phyloP scores from a whole-genome alignment of 2,888 invertebrate species.

The Aphrophora alni region DNA sequence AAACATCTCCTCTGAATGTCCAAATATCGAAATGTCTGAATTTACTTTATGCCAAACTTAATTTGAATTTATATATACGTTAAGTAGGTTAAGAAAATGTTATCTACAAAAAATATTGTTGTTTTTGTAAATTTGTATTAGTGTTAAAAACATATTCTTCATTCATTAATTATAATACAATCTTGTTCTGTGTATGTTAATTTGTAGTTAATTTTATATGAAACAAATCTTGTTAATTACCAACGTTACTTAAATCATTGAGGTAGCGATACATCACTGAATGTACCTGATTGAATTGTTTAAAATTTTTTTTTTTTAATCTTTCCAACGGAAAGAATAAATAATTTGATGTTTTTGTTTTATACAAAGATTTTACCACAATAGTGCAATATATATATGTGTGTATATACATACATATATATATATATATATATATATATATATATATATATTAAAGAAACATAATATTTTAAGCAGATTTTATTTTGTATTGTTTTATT shows the following conservation, averaged over 20 bases:
- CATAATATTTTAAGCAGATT: background rate
- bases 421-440: too few species aligned
- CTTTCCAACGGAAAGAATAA: background rate
- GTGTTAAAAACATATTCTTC: background rate
- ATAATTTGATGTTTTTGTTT: background rate
- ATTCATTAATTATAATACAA: background rate
- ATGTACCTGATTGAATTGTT: background rate
- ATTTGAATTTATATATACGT: conserved; percentile 1
- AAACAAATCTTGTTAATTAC: background rate
- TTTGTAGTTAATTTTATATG: background rate
- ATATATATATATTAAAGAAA: conserved; percentile 6
- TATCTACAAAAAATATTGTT: background rate
- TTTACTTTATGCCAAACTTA: background rate
- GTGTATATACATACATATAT: too few species aligned
- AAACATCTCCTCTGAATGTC: too few species aligned
- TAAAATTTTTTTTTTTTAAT: background rate
- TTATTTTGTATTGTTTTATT: conserved; percentile 9
- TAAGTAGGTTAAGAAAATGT: background rate
- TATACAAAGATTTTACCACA: conserved; percentile 20
- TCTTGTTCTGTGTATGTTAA: background rate
- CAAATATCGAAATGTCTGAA: too few species aligned
- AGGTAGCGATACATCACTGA: background rate
- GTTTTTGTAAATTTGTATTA: conserved; percentile 9
- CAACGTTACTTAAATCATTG: background rate
- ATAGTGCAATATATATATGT: conserved; percentile 37